These are phyloP conservation scores for Mus musculus DNA, from an alignment of 2,113 vertebrate species.

Conservation along the genomic window DNA sequence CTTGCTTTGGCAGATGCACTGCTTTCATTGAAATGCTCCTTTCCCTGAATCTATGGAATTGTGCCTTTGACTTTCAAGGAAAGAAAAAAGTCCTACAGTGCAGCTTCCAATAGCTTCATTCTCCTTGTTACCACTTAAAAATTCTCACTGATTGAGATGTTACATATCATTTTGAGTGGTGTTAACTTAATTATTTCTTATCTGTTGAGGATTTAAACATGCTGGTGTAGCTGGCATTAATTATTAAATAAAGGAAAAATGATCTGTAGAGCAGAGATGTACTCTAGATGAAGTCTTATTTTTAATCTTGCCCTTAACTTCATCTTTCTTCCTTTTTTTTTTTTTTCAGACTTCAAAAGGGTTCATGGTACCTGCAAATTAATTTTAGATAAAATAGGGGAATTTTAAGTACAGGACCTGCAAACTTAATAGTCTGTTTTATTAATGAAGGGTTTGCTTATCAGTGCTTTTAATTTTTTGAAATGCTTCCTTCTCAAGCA, in stretches of 20 bases:
- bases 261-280: slow-evolving; percentile 79
- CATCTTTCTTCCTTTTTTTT: background rate
- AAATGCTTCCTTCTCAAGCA: slow-evolving; percentile 81
- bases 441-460: slow-evolving; percentile 83
- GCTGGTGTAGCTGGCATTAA: slow-evolving; percentile 82
- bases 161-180: slow-evolving; percentile 81
- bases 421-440: slow-evolving; percentile 82
- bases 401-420: slow-evolving; percentile 77
- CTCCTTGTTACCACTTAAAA: slow-evolving; percentile 81
- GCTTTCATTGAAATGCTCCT: slow-evolving; percentile 52
- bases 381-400: slow-evolving; percentile 78
- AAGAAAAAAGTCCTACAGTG: slow-evolving; percentile 60
- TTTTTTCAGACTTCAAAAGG: slow-evolving; percentile 73
- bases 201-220: slow-evolving; percentile 84
- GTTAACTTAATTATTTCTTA: slow-evolving; percentile 89
- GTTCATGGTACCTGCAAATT: slow-evolving; percentile 79
- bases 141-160: slow-evolving; percentile 85
- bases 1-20: slow-evolving; percentile 71
- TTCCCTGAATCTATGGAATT: slow-evolving; percentile 72
- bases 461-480: slow-evolving; percentile 82
- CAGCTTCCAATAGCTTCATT: slow-evolving; percentile 79
- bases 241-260: slow-evolving; percentile 88
- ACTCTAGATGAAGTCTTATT: slow-evolving; percentile 67
- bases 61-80: slow-evolving; percentile 77
- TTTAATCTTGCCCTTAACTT: slow-evolving; percentile 75